Evolutionary conservation across 2,797 vertebrate species (phyloP).

Genomic region (Salmo trutta): DNA sequence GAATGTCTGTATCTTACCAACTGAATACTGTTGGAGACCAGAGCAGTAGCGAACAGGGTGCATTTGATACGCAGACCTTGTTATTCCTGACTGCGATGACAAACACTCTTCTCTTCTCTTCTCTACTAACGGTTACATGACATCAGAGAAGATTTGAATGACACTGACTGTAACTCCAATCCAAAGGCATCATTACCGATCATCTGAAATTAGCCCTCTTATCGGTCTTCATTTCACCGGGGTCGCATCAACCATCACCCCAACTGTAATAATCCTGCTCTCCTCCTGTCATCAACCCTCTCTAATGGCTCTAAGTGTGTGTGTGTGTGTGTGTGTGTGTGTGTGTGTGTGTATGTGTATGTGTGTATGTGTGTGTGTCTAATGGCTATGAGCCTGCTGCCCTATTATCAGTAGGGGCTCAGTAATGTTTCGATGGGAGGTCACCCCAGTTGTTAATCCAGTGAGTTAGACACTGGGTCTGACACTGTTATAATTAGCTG

Average conservation of each 20-base stretch:
- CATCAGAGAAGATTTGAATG: neutral
- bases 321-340: too few species aligned
- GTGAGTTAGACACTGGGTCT: neutral
- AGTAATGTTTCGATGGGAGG: neutral
- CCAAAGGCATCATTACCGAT: neutral
- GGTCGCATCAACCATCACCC: neutral
- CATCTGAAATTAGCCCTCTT: neutral
- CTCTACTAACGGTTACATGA: neutral
- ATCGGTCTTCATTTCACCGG: neutral
- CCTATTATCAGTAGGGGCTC: neutral
- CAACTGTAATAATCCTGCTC: neutral
- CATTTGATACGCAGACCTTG: too few species aligned
- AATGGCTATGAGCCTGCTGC: neutral
- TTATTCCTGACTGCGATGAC: too few species aligned
- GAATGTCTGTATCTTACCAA: too few species aligned
- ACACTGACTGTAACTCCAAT: neutral
- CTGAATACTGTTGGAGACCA: too few species aligned
- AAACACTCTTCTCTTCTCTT: too few species aligned
- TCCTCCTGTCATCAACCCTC: neutral
- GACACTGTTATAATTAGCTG: too few species aligned
- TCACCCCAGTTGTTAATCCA: neutral
- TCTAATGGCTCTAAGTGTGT: too few species aligned
- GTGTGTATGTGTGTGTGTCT: neutral
- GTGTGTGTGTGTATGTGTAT: too few species aligned
- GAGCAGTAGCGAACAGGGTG: too few species aligned